These are phyloP conservation scores for Drosophila histrio DNA, from an alignment of 2,888 invertebrate species.

Conservation along the genomic window DNA sequence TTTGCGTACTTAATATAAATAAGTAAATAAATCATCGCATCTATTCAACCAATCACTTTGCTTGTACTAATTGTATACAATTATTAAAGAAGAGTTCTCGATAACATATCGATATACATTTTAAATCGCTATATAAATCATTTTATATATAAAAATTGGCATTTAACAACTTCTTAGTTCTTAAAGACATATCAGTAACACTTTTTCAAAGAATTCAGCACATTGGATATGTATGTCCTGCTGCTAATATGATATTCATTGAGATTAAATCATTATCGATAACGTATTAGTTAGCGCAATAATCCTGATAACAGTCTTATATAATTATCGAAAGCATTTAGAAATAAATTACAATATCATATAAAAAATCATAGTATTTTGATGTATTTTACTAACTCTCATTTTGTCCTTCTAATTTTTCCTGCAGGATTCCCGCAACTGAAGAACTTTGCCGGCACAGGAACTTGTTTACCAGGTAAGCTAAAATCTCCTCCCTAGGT, in stretches of 20 bases:
- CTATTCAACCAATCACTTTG: too few relatives aligned
- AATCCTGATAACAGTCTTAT: neutral
- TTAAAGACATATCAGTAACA: neutral
- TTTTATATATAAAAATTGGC: too few relatives aligned
- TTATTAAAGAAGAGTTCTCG: too few relatives aligned
- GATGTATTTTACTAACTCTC: neutral
- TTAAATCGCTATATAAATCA: too few relatives aligned
- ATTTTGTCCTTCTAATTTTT: neutral
- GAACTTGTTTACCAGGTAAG: conserved; percentile 82
- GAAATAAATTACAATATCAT: too few relatives aligned
- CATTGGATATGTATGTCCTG: neutral
- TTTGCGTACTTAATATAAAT: too few relatives aligned
- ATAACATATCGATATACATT: too few relatives aligned
- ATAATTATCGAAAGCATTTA: neutral
- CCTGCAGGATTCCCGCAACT: conserved; percentile 82
- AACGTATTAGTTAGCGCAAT: neutral
- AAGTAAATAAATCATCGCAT: too few relatives aligned
- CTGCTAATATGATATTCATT: neutral
- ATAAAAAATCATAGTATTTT: too few relatives aligned
- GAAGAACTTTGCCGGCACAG: conserved; percentile 81
- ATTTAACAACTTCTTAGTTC: too few relatives aligned
- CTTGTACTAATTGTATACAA: too few relatives aligned
- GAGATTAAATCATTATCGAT: neutral
- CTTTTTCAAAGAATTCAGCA: too few relatives aligned
- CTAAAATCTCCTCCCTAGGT: neutral